Evolutionary conservation across 92 coral and sea anemone genomes (phyloP).

Genomic region (Chrysogorgia sp.): DNA sequence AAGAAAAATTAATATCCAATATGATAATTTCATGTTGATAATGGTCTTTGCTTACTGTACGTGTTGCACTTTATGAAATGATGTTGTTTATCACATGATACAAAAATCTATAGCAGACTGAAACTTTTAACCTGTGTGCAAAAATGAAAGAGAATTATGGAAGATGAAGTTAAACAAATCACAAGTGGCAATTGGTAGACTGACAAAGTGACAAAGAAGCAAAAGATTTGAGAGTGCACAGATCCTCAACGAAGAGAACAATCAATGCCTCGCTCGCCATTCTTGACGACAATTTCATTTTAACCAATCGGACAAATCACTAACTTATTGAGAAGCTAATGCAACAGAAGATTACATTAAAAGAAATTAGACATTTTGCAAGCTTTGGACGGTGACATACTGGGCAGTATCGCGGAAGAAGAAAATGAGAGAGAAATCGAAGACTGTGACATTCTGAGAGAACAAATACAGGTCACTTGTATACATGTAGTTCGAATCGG

Average conservation of each 20-base stretch:
- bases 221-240: constrained; percentile 25
- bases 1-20: no score
- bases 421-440: constrained; percentile 37
- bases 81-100: no score
- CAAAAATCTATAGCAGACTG: no score
- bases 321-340: constrained; percentile 15
- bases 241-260: constrained; percentile 26
- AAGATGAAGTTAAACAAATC: no score
- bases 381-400: constrained; percentile 19
- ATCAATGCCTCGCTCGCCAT: constrained; percentile 22
- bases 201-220: constrained; percentile 30
- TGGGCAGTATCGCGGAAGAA: constrained; percentile 11
- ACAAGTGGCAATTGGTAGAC: no score
- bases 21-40: no score
- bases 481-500: constrained; percentile 19
- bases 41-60: no score
- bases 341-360: constrained; percentile 22
- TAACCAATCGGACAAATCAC: constrained; percentile 24
- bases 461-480: constrained; percentile 2
- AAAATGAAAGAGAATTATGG: no score
- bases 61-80: no score
- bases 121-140: no score
- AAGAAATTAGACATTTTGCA: constrained; percentile 18
- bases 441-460: constrained; percentile 21
- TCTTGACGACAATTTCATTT: constrained; percentile 33